Evolutionary conservation across 1,140 invertebrate genomes (phyloP), one percentile per base, ranked within the genome.

Genomic region (Melanaphis sacchari): DNA sequence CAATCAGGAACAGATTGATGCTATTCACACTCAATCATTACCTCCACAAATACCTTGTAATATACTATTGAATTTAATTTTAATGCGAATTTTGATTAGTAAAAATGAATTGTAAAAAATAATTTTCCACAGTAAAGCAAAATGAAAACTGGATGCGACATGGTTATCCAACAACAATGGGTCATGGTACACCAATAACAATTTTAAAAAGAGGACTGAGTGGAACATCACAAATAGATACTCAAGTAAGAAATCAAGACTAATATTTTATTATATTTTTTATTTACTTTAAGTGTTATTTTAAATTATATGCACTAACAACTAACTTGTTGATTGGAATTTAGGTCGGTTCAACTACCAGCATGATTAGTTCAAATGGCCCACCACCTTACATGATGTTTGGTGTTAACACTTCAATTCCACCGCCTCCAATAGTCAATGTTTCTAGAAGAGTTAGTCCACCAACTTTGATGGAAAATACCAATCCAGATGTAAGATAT

Each of bases 401-500:
- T 85, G 93, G 93, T 85, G 85, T 94, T 5, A 94, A 94, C 82
- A 93, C 94, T 43, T 94, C 94, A 38, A 93, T 94, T 89, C 93
- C 94, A 46, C 93, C 94, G 2, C 93, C 94, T 26, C 94, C 93
- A n/a, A 94, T 94, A 40, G 76, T 94, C 26, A 94, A 94, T 59
- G 41, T 94, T 41, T 52, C 94, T 21, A 93, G 84, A 26, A 81
- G 91, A 93, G 81, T 91, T 40, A 93, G 85, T 85, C 54, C 88
- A 66, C 49, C 41, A 59, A 52, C 36, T 66, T n/a, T 89, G 31
- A 31, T 87, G 46, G 89, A 87, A 41, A 93, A 91, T 59, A 91
- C 43, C 40, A 76, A 93, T 84, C 38, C 84, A 82, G 90, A 85
- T 66, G 91, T 93, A 40, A 82, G 91, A 54, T 54, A 54, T 26